Evolutionary conservation across 2,888 invertebrate genomes (phyloP).

Genomic region (Tachina fera): DNA sequence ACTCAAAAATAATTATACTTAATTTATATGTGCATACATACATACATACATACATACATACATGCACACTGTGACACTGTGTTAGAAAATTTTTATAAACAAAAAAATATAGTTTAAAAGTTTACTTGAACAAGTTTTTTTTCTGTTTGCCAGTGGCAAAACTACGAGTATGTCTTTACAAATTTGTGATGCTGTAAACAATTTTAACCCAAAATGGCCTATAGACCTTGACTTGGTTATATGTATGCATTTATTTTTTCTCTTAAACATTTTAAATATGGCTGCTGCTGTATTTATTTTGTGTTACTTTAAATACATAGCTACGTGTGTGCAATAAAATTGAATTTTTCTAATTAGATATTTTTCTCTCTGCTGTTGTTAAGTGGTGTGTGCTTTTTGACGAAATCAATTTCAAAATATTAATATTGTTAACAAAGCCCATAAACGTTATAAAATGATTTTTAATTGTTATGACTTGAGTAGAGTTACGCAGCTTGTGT

Average conservation of each 20-base stretch:
- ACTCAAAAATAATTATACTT: background rate
- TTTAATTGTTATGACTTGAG: background rate
- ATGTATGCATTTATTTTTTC: background rate
- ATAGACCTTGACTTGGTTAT: constrained; percentile 70
- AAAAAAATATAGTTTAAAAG: constrained; percentile 2
- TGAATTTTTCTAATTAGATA: constrained; percentile 23
- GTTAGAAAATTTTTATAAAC: constrained; percentile 14
- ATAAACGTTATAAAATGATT: constrained; percentile 9
- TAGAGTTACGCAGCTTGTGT: background rate
- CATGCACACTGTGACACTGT: background rate
- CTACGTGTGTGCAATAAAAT: constrained; percentile 22
- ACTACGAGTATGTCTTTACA: constrained; percentile 13
- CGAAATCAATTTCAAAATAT: constrained; percentile 48
- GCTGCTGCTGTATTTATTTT: constrained; percentile 11
- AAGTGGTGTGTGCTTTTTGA: background rate
- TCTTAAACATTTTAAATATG: constrained; percentile 27
- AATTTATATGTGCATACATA: background rate
- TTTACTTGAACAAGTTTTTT: constrained; percentile 40
- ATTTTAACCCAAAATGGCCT: constrained; percentile 68
- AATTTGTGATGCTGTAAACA: constrained; percentile 16
- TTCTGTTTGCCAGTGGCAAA: constrained; percentile 11
- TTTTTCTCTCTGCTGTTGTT: background rate
- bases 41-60: background rate
- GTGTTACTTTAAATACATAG: background rate
- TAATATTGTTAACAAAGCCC: background rate